Conservation (phyloP, 1,140 invertebrate genomes). For the Leptopilina clavipes region DNA sequence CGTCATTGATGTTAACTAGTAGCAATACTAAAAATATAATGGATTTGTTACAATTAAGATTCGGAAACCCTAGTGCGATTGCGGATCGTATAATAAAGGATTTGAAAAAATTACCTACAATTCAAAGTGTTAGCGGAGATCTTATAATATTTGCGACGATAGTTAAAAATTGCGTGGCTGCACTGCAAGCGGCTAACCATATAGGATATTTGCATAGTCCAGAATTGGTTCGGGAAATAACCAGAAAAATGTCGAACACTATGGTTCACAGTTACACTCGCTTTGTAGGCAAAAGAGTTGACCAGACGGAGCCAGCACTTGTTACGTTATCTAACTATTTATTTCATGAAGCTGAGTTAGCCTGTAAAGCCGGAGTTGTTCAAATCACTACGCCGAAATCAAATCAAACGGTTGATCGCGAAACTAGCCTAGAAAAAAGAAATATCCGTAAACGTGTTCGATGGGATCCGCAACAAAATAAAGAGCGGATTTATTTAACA, state of each 20-base stretch:
- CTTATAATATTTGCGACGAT: constrained; percentile 28
- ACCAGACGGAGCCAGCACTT: background rate
- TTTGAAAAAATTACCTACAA: background rate
- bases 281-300: background rate
- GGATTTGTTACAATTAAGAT: background rate
- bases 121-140: background rate
- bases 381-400: no score
- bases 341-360: background rate
- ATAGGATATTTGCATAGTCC: constrained; percentile 34
- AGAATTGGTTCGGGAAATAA: constrained; percentile 19
- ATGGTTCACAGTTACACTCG: background rate
- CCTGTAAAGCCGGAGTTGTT: no score
- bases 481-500: no score
- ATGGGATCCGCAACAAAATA: no score
- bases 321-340: background rate
- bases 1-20: background rate
- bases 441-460: no score
- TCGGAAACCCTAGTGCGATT: background rate
- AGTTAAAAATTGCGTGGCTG: constrained; percentile 31
- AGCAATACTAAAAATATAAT: background rate
- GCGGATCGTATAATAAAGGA: background rate
- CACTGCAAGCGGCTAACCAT: constrained; percentile 31
- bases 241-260: background rate
- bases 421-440: no score
- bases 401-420: no score